Base-by-base conservation (phyloP, 2,113 vertebrate genomes). In the Zosterops japonicus region DNA sequence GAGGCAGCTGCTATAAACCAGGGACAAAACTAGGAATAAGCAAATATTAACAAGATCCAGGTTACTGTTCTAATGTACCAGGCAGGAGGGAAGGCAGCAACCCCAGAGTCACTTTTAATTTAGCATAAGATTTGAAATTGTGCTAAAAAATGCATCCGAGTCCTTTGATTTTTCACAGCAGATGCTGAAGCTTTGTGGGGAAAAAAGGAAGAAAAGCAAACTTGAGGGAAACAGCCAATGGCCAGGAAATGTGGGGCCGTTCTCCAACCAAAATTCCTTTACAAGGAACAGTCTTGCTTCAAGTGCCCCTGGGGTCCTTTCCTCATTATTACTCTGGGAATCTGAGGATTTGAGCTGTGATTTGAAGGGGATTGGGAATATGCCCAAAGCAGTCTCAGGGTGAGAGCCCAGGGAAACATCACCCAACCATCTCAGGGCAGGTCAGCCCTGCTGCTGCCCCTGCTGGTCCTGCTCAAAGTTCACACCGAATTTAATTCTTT, bases 51-150 rank as follows among this genome's bases (percentile, higher is more conserved):
- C 55, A 59, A 95, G 80, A 83, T 53, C 55, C 63, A 63, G 18
- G 23, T 60, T 75, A 69, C 53, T 87, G 53, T 83, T 89, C 67
- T 72, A 76, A 77, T n/a, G 57, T 67, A 67, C 59, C 82, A 93
- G 84, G 84, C 67, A 74, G 79, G 61, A 95, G 74, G 78, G 84
- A 79, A 87, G 82, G 46, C 91, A 86, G 71, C 69, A 70, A 94
- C 67, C 52, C 42, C 42, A 56, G 52, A 89, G 41, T 59, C 59
- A 80, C 90, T 85, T 87, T 41, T 60, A 80, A 88, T 90, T 94
- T 76, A 91, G 78, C 78, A 67, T 59, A 69, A 59, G 71, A 67
- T 22, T 57, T 0, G 2, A 88, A 94, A 91, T 18, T 31, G 35
- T 67, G 76, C 76, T 86, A 93, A 93, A 90, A 93, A 93, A 86